These are phyloP conservation scores for Tiliacea citrago DNA, from an alignment of 2,888 invertebrate genomes.

Conservation along the genomic window DNA sequence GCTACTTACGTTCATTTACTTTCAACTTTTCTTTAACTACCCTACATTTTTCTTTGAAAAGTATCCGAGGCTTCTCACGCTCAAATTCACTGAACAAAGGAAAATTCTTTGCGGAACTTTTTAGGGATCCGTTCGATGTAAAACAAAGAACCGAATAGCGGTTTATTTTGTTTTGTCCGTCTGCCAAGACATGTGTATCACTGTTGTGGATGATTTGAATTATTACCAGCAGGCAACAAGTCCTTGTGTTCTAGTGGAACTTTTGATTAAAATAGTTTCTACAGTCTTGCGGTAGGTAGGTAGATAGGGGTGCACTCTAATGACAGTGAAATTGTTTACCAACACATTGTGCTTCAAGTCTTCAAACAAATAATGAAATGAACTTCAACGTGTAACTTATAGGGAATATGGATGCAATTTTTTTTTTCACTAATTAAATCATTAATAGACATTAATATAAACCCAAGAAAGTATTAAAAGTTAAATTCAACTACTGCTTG, in stretches of 20 bases:
- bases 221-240: not conserved
- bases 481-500: too few relatives aligned
- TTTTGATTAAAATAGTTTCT: slow-evolving; percentile 5
- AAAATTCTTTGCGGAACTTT: slow-evolving; percentile 44
- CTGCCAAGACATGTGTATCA: not conserved
- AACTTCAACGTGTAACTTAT: too few relatives aligned
- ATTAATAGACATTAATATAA: too few relatives aligned
- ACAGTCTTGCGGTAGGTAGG: not conserved
- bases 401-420: too few relatives aligned
- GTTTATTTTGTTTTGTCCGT: not conserved
- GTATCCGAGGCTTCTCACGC: slow-evolving; percentile 33
- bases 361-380: not conserved
- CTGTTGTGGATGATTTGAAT: not conserved
- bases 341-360: not conserved
- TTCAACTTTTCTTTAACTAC: slow-evolving; percentile 50
- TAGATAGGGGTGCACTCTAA: not conserved
- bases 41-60: slow-evolving; percentile 55
- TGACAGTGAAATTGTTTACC: not conserved
- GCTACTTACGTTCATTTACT: slow-evolving; percentile 33
- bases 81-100: slow-evolving; percentile 46
- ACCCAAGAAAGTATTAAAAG: too few relatives aligned
- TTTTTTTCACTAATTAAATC: too few relatives aligned
- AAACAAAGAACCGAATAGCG: not conserved
- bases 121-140: not conserved
- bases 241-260: not conserved